Base-by-base conservation (phyloP, 2,888 invertebrate species). In the Aphidius colemani region DNA sequence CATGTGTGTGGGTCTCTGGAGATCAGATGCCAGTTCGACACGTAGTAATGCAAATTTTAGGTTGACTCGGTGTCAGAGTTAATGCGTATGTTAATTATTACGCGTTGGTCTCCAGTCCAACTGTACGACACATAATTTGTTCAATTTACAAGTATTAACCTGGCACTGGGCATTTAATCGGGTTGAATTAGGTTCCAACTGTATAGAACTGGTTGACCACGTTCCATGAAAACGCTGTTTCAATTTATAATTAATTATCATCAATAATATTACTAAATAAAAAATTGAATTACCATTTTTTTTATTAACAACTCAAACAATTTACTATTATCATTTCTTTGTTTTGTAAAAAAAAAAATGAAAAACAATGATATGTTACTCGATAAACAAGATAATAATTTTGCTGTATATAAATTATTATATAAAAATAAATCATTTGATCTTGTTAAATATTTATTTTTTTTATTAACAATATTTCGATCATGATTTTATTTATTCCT, bases 81-180 rank as follows among this genome's bases (percentile, higher is more conserved):
- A 78, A 78, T 75, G 77, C 72, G 75, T 75, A 76, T 78, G 80
- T 79, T 80, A 79, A 81, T 79, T 74, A 74, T 69, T 61, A 56
- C 62, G 72, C 71, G 71, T 72, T 67, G 70, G 73, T 70, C 45
- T 60, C 67, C 66, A 69, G 48, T 18, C 18, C 30, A 30, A 30
- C 51, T 67, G 68, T 71, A 72, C 73, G 70, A 70, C 70, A 75
- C 77, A 79, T 79, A 81, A 81, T 80, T 81, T 73, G 72, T 73
- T 76, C 76, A 79, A 81, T 81, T 79, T 80, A 79, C 80, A 80
- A 80, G 77, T 77, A 77, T 79, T 80, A 80, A 79, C 76, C 72
- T 71, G 71, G 72, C 75, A 75, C 77, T 74, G 75, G 39, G 9
- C 75, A 75, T 77, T 79, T 79, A 78, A 80, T 78, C 75, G 74